Percentiles rank a stretch among this genome's conserved stretches.
Conservation (phyloP, 2,113 vertebrate genomes). For the Ellobius talpinus region DNA sequence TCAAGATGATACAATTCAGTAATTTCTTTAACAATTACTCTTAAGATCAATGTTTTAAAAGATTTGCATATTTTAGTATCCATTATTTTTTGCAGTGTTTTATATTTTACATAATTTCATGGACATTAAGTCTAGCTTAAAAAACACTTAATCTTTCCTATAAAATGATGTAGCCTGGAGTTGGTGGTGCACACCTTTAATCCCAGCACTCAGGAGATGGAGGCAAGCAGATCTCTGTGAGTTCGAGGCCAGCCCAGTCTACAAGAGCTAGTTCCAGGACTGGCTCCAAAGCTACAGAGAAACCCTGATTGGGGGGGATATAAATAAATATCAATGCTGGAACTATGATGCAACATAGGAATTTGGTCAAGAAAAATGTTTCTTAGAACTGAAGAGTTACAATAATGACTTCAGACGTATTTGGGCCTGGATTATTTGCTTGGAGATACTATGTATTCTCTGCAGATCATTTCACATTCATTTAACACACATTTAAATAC, state of each 20-base stretch:
- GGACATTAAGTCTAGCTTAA: slow-evolving; percentile 62
- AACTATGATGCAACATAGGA: slow-evolving; percentile 22
- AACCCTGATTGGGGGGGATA: neutral
- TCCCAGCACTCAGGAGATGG: no score
- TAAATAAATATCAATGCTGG: slow-evolving; percentile 36
- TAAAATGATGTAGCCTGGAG: no score
- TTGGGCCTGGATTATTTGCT: slow-evolving; percentile 34
- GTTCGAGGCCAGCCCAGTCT: no score
- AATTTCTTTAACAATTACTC: slow-evolving; percentile 32
- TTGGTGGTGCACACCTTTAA: no score
- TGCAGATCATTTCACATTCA: neutral
- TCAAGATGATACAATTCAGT: slow-evolving; percentile 44
- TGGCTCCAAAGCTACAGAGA: no score
- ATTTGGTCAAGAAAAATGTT: neutral
- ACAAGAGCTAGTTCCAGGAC: no score
- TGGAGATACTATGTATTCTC: slow-evolving; percentile 37
- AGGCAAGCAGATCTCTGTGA: no score
- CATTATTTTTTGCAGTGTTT: slow-evolving; percentile 60
- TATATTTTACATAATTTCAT: slow-evolving; percentile 25
- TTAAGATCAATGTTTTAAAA: slow-evolving; percentile 61
- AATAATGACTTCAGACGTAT: neutral
- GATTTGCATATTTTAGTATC: slow-evolving; percentile 12
- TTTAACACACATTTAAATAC: slow-evolving; percentile 21
- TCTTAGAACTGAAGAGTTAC: slow-evolving; percentile 38
- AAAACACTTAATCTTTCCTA: neutral